Conservation (phyloP, 2,888 invertebrate genomes). For the Lypha dubia region DNA sequence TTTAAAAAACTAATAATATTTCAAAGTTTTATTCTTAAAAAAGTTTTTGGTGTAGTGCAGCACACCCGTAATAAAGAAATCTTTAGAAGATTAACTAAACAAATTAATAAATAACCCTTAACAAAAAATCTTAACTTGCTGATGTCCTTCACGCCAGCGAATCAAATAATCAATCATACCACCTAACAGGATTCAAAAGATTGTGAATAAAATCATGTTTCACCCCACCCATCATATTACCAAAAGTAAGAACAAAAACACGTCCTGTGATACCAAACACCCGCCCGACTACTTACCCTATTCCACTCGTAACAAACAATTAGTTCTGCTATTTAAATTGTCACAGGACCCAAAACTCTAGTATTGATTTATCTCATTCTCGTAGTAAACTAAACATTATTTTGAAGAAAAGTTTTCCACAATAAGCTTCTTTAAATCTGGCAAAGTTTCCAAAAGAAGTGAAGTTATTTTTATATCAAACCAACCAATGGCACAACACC, state of each 20-base stretch:
- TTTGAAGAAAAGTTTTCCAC: conserved; percentile 14
- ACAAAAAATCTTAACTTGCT: background rate
- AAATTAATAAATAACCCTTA: conserved; percentile 58
- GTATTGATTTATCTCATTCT: conserved; percentile 42
- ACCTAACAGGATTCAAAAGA: conserved; percentile 56
- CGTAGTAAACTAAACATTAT: conserved; percentile 56
- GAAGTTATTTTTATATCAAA: background rate
- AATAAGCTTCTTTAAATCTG: conserved; percentile 30
- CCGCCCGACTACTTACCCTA: too few species aligned
- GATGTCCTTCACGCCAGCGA: conserved; percentile 20
- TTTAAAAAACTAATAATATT: too few species aligned
- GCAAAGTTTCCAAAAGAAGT: background rate
- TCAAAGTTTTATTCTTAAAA: conserved; percentile 11
- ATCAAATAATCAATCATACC: conserved; percentile 52
- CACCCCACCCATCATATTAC: background rate
- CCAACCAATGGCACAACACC: conserved; percentile 28
- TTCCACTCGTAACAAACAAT: too few species aligned
- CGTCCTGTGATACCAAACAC: too few species aligned
- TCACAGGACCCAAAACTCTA: background rate
- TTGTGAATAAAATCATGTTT: conserved; percentile 58
- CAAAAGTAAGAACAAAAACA: too few species aligned
- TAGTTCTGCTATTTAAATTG: background rate
- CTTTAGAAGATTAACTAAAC: conserved; percentile 62
- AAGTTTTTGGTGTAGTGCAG: conserved; percentile 1
- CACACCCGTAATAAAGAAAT: conserved; percentile 17